A percentile compares a stretch with the other conserved stretches of the same genome.
phyloP scores from a whole-genome alignment of 1,140 invertebrate species.

The Pseudomyrmex pallidus region DNA sequence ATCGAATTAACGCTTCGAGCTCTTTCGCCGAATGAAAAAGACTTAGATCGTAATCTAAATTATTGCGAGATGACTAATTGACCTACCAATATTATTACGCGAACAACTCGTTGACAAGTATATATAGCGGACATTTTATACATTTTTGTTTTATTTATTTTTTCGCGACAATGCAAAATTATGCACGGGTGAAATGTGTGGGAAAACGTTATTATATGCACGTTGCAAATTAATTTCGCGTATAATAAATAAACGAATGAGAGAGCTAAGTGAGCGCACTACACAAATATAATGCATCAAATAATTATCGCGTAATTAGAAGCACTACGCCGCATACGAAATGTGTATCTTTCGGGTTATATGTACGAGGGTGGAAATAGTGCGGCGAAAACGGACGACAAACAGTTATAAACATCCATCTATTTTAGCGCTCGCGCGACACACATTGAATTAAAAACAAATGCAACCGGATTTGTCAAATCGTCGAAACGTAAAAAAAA shows the following conservation, averaged over 20 bases:
- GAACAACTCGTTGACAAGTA: too few relatives aligned
- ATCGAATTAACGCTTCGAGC: too few relatives aligned
- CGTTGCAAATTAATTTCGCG: background rate
- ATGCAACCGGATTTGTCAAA: background rate
- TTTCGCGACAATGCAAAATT: too few relatives aligned
- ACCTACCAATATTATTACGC: too few relatives aligned
- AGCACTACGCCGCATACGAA: background rate
- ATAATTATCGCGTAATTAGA: slow-evolving; percentile 20
- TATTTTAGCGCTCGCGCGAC: background rate
- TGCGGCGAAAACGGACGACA: background rate
- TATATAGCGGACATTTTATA: background rate
- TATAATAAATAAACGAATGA: slow-evolving; percentile 5
- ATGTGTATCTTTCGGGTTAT: background rate
- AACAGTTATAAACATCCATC: background rate
- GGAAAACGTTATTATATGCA: too few relatives aligned
- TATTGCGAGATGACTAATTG: too few relatives aligned
- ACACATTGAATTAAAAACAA: background rate
- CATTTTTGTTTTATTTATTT: background rate
- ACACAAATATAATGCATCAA: slow-evolving; percentile 1
- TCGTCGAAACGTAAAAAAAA: background rate
- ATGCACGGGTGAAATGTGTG: too few relatives aligned
- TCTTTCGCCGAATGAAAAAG: too few relatives aligned
- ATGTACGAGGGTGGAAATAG: background rate
- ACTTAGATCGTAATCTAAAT: too few relatives aligned
- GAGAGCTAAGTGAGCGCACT: background rate